These are phyloP conservation scores for Catharus ustulatus DNA, from an alignment of 2,797 vertebrate species.

Conservation along the genomic window DNA sequence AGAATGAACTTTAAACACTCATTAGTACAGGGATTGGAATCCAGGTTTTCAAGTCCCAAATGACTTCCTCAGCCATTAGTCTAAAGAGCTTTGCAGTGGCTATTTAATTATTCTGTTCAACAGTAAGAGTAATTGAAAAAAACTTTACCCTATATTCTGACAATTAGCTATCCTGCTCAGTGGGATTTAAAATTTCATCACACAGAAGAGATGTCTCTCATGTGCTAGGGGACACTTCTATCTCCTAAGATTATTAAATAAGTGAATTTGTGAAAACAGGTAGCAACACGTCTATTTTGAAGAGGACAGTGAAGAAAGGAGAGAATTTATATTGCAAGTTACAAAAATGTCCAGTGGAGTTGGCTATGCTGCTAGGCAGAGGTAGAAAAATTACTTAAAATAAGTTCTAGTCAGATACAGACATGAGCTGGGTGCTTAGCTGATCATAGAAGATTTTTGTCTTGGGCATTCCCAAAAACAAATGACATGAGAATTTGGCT, in stretches of 20 bases:
- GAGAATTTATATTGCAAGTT: neutral
- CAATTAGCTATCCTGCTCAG: neutral
- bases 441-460: neutral
- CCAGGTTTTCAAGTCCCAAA: neutral
- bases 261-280: neutral
- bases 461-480: neutral
- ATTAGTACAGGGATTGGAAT: neutral
- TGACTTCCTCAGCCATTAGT: neutral
- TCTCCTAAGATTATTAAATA: neutral
- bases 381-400: neutral
- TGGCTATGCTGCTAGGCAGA: neutral
- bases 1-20: slow-evolving; percentile 2
- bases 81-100: neutral
- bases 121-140: slow-evolving; percentile 20
- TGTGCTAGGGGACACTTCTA: neutral
- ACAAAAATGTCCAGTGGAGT: neutral
- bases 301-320: neutral
- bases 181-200: neutral
- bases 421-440: neutral
- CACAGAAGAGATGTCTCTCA: neutral
- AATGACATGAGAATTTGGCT: neutral
- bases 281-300: neutral
- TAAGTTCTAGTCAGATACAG: neutral
- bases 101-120: slow-evolving; percentile 35
- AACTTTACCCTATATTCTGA: neutral